Conservation (phyloP, 2,797 vertebrate genomes). For the Anguilla anguilla region DNA sequence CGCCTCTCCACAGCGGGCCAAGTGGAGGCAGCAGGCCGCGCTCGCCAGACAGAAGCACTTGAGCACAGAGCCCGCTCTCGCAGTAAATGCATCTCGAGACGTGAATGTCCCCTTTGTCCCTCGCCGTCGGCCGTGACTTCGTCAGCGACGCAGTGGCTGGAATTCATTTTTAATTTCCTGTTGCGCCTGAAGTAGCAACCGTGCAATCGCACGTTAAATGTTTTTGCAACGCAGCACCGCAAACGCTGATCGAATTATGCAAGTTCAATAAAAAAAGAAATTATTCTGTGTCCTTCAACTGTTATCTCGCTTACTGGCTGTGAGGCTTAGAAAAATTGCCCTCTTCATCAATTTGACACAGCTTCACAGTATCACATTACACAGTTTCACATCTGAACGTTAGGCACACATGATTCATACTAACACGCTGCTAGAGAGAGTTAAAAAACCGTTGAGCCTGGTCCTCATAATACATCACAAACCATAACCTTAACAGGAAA, state of each 20-base stretch:
- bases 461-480: not conserved
- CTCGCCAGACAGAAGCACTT: conserved; percentile 51
- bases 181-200: conserved; percentile 59
- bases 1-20: not conserved
- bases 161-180: conserved; percentile 55
- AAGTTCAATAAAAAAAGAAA: conserved; percentile 36
- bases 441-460: not conserved
- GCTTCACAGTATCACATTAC: not conserved
- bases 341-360: not conserved
- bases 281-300: not conserved
- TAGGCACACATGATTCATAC: not conserved
- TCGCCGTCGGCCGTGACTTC: conserved; percentile 53
- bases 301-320: not conserved
- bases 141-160: conserved; percentile 46
- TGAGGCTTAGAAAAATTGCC: not conserved
- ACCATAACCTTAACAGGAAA: not conserved
- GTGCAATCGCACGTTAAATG: conserved; percentile 71
- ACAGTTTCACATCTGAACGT: not conserved
- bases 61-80: conserved; percentile 74
- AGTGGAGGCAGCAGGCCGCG: not conserved
- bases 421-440: not conserved
- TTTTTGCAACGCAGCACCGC: conserved; percentile 57
- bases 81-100: conserved; percentile 72
- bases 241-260: conserved; percentile 49
- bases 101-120: conserved; percentile 76